Evolutionary conservation across 2,797 vertebrate species (phyloP), one percentile per base, ranked within the genome.

Genomic region (Vultur gryphus): DNA sequence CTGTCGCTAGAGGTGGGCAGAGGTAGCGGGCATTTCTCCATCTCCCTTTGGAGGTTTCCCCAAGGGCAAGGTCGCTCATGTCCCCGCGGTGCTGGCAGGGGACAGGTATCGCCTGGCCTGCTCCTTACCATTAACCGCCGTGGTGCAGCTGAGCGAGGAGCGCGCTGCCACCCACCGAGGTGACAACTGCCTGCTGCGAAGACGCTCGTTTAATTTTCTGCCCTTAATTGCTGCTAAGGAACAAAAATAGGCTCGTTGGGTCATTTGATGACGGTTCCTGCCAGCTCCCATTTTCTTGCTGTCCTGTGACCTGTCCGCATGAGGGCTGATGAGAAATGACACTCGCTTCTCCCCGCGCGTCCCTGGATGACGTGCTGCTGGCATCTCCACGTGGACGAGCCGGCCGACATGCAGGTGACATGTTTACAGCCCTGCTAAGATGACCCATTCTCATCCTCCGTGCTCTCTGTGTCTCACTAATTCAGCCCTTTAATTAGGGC

Each of bases 321-420:
- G 46, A 81, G 39, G 82, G 55, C 77, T 93, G 94, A 98, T 97
- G 95, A 96, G 96, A 96, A 96, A 71, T 7, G 95, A 95, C 78
- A 4, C 79, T 76, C 7, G 2, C 80, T 95, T 87, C 39, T 46
- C 76, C 71, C 29, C 3, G 4, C 2, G 4, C 21, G 55, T 87
- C 76, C 46, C 88, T 55, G 78, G 89, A 2, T 89, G 93, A 87
- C 1, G 24, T 23, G 55, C 15, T 35, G 13, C 44, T 87, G 79
- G 67, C 82, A 76, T 48, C 57, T 92, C 61, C 65, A 29, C 3
- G 10, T 1, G 13, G 66, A 20, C 2, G 8, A 75, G 49, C 43
- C 2, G 5, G 26, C 52, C 11, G 21, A 76, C 0, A 8, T 71
- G 48, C 1, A 4, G 52, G n/a, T 81, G 82, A 87, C 26, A 8